These are phyloP conservation scores for Brachystomella parvula DNA, from an alignment of 1,140 invertebrate species.

Conservation along the genomic window DNA sequence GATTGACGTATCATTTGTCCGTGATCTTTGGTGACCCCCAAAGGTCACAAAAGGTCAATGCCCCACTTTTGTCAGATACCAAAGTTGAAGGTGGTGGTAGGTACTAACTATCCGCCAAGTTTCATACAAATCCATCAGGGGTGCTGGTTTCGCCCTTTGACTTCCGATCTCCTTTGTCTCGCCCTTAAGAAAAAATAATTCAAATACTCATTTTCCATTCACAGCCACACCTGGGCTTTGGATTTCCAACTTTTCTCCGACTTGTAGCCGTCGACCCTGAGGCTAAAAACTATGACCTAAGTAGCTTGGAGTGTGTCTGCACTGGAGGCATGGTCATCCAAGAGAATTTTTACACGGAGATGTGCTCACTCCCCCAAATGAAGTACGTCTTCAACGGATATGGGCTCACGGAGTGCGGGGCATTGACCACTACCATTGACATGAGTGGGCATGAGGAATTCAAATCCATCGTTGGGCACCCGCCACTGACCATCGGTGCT, in stretches of 20 bases:
- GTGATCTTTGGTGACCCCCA: no score
- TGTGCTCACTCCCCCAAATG: conserved; percentile 31
- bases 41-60: no score
- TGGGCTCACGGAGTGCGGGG: conserved; percentile 36
- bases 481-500: conserved; percentile 24
- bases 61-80: no score
- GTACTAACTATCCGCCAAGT: no score
- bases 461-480: conserved; percentile 19
- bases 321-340: conserved; percentile 35
- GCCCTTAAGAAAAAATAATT: no score
- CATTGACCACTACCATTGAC: conserved; percentile 33
- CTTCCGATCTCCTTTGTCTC: no score
- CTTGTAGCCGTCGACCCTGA: conserved; percentile 30
- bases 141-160: no score
- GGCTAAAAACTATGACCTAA: conserved; percentile 28
- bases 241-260: conserved; percentile 34
- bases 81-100: no score
- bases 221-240: no score
- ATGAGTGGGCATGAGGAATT: conserved; percentile 9
- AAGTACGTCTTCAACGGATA: conserved; percentile 34
- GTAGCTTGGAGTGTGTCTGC: conserved; percentile 22
- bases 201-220: no score
- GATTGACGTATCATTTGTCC: no score
- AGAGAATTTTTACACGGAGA: conserved; percentile 24
- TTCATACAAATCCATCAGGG: no score